These are phyloP conservation scores for Ennomos erosarius DNA, from an alignment of 2,888 invertebrate species.

Conservation along the genomic window DNA sequence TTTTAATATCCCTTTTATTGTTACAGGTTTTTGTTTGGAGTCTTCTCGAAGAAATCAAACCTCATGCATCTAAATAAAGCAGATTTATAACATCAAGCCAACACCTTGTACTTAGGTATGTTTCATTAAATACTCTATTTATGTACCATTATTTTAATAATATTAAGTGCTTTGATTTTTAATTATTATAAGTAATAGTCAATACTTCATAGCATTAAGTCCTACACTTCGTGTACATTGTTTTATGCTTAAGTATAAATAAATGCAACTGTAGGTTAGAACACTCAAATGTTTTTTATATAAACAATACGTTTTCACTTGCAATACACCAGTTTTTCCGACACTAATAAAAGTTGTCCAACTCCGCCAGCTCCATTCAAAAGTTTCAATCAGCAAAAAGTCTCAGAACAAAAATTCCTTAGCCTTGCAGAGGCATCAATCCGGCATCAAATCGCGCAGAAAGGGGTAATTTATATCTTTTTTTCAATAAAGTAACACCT, in stretches of 20 bases:
- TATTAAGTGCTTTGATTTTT: too few relatives aligned
- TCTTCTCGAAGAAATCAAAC: conserved; percentile 43
- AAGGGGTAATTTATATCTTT: conserved; percentile 81
- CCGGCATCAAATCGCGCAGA: conserved; percentile 67
- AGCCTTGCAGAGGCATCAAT: conserved; percentile 59
- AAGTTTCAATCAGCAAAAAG: conserved; percentile 41
- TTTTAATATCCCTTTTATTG: conserved; percentile 48
- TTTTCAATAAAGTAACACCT: conserved; percentile 83
- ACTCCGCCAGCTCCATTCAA: neutral
- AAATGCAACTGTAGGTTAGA: too few relatives aligned
- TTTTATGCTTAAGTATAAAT: too few relatives aligned
- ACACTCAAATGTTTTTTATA: too few relatives aligned
- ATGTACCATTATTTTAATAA: neutral
- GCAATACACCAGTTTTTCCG: too few relatives aligned
- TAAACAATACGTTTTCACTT: too few relatives aligned
- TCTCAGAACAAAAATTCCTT: conserved; percentile 36
- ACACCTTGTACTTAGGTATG: conserved; percentile 74
- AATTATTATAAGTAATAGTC: too few relatives aligned
- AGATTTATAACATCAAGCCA: conserved; percentile 76
- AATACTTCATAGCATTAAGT: too few relatives aligned
- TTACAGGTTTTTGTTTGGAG: conserved; percentile 64
- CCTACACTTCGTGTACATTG: too few relatives aligned
- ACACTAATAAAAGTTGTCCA: too few relatives aligned
- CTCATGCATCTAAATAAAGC: conserved; percentile 64
- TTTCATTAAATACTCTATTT: conserved; percentile 18